phyloP scores from a whole-genome alignment of 2,888 invertebrate species.

The Theodoxus fluviatilis region DNA sequence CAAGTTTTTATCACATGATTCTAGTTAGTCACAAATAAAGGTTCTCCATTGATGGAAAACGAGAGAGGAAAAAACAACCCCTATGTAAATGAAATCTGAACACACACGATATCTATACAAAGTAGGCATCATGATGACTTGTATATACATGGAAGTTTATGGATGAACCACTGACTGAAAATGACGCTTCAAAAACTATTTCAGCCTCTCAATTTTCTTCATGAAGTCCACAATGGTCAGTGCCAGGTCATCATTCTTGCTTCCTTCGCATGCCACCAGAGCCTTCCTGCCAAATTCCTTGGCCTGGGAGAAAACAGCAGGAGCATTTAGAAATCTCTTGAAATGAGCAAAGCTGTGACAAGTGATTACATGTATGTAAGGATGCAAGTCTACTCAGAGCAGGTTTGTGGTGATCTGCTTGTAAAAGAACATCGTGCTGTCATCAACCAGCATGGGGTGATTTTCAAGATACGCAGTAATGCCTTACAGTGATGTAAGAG shows the following conservation, averaged over 20 bases:
- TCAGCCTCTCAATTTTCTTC: slow-evolving; percentile 49
- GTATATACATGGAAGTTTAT: too few species aligned
- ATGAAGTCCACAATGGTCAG: slow-evolving; percentile 59
- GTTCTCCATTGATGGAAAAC: too few species aligned
- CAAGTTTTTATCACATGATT: slow-evolving; percentile 15
- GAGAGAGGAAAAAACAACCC: too few species aligned
- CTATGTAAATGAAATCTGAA: too few species aligned
- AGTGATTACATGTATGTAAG: too few species aligned
- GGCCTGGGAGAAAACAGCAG: slow-evolving; percentile 46
- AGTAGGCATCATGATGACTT: too few species aligned
- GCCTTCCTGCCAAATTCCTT: slow-evolving; percentile 62
- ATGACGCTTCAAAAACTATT: too few species aligned
- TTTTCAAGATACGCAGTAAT: neutral
- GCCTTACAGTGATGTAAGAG: neutral
- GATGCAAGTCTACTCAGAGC: too few species aligned
- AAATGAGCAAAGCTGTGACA: neutral
- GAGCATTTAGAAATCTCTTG: neutral
- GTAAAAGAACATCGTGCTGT: neutral
- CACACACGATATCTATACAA: too few species aligned
- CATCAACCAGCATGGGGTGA: neutral
- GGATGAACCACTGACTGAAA: too few species aligned
- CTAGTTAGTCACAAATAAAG: too few species aligned
- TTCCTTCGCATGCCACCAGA: slow-evolving; percentile 56
- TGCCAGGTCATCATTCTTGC: slow-evolving; percentile 56
- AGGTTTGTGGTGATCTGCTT: too few species aligned